phyloP scores from a whole-genome alignment of 2,888 invertebrate species.

The Nowickia ferox region DNA sequence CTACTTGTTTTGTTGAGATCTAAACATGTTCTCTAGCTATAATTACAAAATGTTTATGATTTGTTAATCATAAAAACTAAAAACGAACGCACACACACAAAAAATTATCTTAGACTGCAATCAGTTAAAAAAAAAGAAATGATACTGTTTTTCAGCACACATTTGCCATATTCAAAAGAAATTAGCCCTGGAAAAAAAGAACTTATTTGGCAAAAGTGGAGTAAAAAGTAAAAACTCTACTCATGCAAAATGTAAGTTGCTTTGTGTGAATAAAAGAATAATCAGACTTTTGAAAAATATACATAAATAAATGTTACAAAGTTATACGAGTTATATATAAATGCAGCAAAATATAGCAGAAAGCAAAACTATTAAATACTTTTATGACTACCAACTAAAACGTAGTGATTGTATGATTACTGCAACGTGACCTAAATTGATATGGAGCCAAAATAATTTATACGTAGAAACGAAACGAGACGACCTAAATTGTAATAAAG shows the following conservation, averaged over 20 bases:
- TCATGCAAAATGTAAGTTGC: constrained; percentile 7
- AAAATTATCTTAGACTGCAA: constrained; percentile 37
- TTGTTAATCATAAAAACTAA: neutral
- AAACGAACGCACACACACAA: neutral
- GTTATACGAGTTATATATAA: neutral
- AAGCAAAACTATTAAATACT: constrained; percentile 19
- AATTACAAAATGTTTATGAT: neutral
- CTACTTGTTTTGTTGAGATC: neutral
- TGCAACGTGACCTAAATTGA: constrained; percentile 70
- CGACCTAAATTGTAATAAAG: constrained; percentile 65
- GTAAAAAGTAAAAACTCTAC: neutral
- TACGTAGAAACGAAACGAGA: constrained; percentile 66
- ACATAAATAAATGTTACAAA: constrained; percentile 9
- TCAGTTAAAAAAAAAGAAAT: neutral
- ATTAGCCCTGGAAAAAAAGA: constrained; percentile 1
- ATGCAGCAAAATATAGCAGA: constrained; percentile 1
- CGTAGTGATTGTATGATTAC: constrained; percentile 45
- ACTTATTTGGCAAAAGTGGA: neutral
- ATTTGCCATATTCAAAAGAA: neutral
- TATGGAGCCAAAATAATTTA: constrained; percentile 68
- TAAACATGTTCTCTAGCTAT: constrained; percentile 1
- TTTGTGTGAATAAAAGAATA: constrained; percentile 5
- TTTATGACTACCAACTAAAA: constrained; percentile 24
- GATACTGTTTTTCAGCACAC: neutral
- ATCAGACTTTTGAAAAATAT: constrained; percentile 13